These are phyloP conservation scores for Allophyes oxyacanthae DNA, from an alignment of 2,888 invertebrate species.

Conservation along the genomic window DNA sequence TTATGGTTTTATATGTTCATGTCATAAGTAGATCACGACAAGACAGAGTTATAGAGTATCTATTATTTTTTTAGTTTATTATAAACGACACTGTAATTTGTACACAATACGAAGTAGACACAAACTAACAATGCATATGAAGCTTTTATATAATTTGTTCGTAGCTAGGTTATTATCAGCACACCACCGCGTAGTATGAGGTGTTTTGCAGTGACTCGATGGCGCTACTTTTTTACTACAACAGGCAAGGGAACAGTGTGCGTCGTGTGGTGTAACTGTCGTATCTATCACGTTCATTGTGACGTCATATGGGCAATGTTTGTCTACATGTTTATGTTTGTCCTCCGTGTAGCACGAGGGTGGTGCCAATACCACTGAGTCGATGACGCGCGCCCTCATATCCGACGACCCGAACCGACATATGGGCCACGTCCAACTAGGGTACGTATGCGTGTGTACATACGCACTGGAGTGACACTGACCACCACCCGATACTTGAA, in stretches of 20 bases:
- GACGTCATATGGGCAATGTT: slow-evolving; percentile 78
- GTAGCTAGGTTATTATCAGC: slow-evolving; percentile 69
- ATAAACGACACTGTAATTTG: slow-evolving; percentile 76
- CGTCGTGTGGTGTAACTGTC: slow-evolving; percentile 59
- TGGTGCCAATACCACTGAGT: slow-evolving; percentile 97
- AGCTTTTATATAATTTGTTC: slow-evolving; percentile 69
- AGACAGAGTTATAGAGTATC: slow-evolving; percentile 61
- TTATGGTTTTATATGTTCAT: slow-evolving; percentile 79
- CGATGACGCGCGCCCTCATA: slow-evolving; percentile 98
- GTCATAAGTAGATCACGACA: slow-evolving; percentile 69
- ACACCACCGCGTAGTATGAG: slow-evolving; percentile 64
- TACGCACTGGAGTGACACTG: slow-evolving; percentile 78
- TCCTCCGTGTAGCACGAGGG: slow-evolving; percentile 95
- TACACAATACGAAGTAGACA: slow-evolving; percentile 76
- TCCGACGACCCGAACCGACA: slow-evolving; percentile 97
- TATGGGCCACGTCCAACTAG: slow-evolving; percentile 97
- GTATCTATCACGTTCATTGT: slow-evolving; percentile 67
- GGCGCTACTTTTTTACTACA: slow-evolving; percentile 89
- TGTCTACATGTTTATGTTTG: slow-evolving; percentile 89
- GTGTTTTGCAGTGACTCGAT: slow-evolving; percentile 70
- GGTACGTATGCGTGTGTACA: slow-evolving; percentile 93
- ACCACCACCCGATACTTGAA: slow-evolving; percentile 55
- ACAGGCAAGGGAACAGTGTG: slow-evolving; percentile 76
- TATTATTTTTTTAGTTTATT: slow-evolving; percentile 66
- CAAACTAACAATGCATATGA: slow-evolving; percentile 78